Percentiles rank a stretch among this genome's conserved stretches.
Conservation (phyloP, 2,888 invertebrate species). For the Lochmaea capreae region DNA sequence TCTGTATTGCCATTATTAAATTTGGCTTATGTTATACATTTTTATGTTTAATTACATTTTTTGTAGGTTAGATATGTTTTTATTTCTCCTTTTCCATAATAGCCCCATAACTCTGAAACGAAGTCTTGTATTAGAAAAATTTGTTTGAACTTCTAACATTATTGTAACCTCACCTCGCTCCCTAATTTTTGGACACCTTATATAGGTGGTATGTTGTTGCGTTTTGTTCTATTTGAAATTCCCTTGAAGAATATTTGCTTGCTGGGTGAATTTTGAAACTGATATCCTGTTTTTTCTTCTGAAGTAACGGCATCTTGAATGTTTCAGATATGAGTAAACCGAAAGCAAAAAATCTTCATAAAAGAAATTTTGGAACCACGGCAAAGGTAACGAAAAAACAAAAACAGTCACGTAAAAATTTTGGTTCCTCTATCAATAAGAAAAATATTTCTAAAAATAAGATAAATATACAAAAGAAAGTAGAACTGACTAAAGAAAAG, state of each 20-base stretch:
- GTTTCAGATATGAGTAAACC: constrained; percentile 12
- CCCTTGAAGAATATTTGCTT: not conserved
- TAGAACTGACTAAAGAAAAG: not conserved
- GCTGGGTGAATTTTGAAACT: not conserved
- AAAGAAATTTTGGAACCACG: not conserved
- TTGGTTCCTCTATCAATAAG: not conserved
- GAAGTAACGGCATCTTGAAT: not conserved
- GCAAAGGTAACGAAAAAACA: not conserved
- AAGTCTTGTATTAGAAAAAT: no score
- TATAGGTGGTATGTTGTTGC: no score
- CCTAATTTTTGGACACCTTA: no score
- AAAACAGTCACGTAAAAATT: not conserved
- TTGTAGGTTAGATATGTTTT: constrained; percentile 10
- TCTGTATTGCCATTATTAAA: constrained; percentile 7
- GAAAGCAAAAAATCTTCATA: not conserved
- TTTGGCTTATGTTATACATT: not conserved
- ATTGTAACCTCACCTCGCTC: not conserved
- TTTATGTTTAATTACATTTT: constrained; percentile 12
- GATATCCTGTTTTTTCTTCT: not conserved
- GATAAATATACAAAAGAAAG: not conserved
- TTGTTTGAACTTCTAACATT: no score
- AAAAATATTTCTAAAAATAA: not conserved
- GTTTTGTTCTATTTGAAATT: not conserved
- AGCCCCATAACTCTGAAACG: no score
- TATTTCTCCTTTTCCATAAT: not conserved